A percentile compares a stretch with the other conserved stretches of the same genome.
These are phyloP conservation scores for Pseudomyrmex dendroicus DNA, from an alignment of 1,140 invertebrate species.

Conservation along the genomic window DNA sequence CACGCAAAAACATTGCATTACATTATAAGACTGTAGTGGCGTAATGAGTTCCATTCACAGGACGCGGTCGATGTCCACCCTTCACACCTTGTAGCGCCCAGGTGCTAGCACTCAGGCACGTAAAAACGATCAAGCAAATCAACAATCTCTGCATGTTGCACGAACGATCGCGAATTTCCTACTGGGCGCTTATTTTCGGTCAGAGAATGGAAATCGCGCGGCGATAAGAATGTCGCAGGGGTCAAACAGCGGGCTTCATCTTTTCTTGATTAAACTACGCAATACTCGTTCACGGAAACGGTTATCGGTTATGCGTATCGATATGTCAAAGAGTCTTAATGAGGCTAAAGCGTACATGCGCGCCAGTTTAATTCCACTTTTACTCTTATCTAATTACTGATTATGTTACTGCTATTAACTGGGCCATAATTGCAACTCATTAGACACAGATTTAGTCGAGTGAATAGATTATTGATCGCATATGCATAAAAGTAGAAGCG, in stretches of 20 bases:
- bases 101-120: constrained; percentile 36
- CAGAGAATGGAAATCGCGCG: constrained; percentile 2
- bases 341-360: constrained; percentile 20
- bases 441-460: background rate
- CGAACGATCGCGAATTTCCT: constrained; percentile 59
- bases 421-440: constrained; percentile 24
- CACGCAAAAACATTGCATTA: background rate
- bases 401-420: constrained; percentile 43
- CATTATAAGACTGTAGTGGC: background rate
- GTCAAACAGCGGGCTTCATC: constrained; percentile 53
- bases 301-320: constrained; percentile 45
- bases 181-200: constrained; percentile 71
- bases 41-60: background rate
- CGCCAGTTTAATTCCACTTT: constrained; percentile 3
- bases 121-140: constrained; percentile 57
- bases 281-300: constrained; percentile 61
- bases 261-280: constrained; percentile 53
- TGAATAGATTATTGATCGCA: constrained; percentile 17
- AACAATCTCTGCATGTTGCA: constrained; percentile 73
- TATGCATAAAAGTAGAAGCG: background rate
- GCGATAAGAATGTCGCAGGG: constrained; percentile 60
- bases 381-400: constrained; percentile 33
- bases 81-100: constrained; percentile 73
- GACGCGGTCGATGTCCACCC: constrained; percentile 62
- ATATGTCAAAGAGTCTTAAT: constrained; percentile 41